Conservation (phyloP, 2,113 vertebrate species). For the Callospermophilus lateralis region DNA sequence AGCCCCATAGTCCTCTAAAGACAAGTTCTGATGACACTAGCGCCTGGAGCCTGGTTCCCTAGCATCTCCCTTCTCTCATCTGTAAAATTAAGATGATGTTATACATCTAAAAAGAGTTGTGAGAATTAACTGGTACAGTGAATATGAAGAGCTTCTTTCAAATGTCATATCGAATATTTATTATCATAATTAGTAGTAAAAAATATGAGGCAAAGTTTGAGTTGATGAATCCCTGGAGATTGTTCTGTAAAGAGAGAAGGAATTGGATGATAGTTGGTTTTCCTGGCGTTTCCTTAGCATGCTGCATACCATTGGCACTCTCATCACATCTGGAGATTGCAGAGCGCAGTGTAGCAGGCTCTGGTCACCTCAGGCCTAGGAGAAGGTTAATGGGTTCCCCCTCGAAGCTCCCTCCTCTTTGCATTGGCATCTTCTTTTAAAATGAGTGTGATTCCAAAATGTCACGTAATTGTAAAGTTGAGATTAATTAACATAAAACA, state of each 20-base stretch:
- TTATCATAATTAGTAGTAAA: slow-evolving; percentile 3
- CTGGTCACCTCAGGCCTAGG: neutral
- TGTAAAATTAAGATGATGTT: neutral
- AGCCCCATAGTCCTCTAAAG: neutral
- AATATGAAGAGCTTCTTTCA: neutral
- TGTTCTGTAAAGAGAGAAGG: neutral
- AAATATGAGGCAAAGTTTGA: slow-evolving; percentile 19
- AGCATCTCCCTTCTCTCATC: neutral
- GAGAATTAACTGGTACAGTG: neutral
- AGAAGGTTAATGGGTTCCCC: neutral
- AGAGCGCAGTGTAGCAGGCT: neutral
- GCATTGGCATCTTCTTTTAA: slow-evolving; percentile 39
- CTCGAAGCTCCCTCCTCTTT: neutral
- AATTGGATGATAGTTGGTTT: neutral
- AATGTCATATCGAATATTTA: neutral
- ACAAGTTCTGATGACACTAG: neutral
- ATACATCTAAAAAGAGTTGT: neutral
- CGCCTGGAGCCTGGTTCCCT: neutral
- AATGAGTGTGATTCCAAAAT: slow-evolving; percentile 44
- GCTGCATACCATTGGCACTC: neutral
- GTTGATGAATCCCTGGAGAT: neutral
- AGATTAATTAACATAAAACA: slow-evolving; percentile 59
- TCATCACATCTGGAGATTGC: neutral
- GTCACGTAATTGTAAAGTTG: slow-evolving; percentile 42
- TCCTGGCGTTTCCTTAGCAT: neutral